Evolutionary conservation across 1,140 invertebrate genomes (phyloP), one percentile per base, ranked within the genome.

Genomic region (Drosophila punjabiensis): DNA sequence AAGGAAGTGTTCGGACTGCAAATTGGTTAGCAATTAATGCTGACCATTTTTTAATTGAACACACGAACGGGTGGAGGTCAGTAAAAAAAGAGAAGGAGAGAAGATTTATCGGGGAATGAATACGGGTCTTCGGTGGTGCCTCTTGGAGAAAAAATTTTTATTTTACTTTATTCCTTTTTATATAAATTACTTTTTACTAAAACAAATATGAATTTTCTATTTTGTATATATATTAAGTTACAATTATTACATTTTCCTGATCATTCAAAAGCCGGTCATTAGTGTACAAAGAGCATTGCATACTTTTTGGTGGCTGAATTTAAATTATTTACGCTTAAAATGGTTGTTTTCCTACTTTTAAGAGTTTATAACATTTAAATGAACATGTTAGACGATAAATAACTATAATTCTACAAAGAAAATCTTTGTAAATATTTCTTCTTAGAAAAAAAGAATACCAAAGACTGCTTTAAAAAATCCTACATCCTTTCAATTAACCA

Each of bases 11-110:
- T 59, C 66, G 69, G 66, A 64, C 73, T 79, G 86, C 70, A 79
- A 90, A 88, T 89, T 88, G 81, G 78, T 82, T 76, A 60, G 81
- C 85, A 90, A 88, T 88, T 88, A 88, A 88, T 75, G 66, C 32
- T 53, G 64, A 76, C 59, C 66, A 79, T 62, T 70, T 87, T 82
- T 89, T 78, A 89, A 87, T 84, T 89, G 81, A 87, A 87, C 76
- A 83, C 81, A 74, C 79, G 53, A 69, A 33, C 48, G 28, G 43
- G 16, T n/a, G 63, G 73, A 20, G 41, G 41, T 32, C 45, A 56
- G 28, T 5, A 13, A 10, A 37, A 14, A 52, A 28, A 45, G 4
- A 10, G 37, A 35, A 32, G 14, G 63, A 48, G 47, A 39, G 13
- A 18, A 16, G 32, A 53, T 20, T 33, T 39, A 28, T 52, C 4